phyloP scores from a whole-genome alignment of 2,113 vertebrate genomes.

The Panurus biarmicus region DNA sequence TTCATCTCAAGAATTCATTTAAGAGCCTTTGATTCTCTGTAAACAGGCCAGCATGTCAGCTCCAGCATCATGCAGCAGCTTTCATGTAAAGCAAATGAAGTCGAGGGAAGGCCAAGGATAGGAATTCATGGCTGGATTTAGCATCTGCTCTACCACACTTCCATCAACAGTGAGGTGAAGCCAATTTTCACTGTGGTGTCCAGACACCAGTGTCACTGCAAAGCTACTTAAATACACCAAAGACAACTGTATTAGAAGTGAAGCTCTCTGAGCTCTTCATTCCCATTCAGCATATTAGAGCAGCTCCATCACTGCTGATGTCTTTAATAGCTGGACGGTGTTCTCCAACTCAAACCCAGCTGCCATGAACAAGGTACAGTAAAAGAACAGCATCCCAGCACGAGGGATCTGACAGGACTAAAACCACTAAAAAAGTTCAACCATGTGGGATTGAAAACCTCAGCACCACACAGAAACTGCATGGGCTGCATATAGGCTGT shows the following conservation, averaged over 20 bases:
- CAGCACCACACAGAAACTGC: neutral
- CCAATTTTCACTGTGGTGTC: neutral
- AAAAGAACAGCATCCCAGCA: neutral
- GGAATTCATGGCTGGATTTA: neutral
- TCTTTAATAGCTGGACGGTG: neutral
- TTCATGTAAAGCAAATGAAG: neutral
- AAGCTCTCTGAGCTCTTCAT: neutral
- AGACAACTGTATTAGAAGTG: neutral
- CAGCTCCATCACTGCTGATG: neutral
- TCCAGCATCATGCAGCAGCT: neutral
- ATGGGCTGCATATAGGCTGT: neutral
- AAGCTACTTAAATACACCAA: neutral
- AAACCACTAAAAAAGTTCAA: neutral
- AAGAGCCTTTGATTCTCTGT: neutral
- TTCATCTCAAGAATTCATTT: neutral
- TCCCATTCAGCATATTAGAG: rapidly evolving
- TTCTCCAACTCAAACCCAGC: neutral
- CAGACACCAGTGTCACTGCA: neutral
- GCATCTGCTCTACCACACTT: neutral
- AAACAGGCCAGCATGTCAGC: neutral
- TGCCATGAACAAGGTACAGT: neutral
- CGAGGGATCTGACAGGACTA: neutral
- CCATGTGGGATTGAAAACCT: neutral
- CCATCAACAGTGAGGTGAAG: neutral
- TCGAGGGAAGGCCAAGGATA: rapidly evolving